Evolutionary conservation across 2,113 vertebrate genomes (phyloP).

Genomic region (Coregonus clupeaformis): DNA sequence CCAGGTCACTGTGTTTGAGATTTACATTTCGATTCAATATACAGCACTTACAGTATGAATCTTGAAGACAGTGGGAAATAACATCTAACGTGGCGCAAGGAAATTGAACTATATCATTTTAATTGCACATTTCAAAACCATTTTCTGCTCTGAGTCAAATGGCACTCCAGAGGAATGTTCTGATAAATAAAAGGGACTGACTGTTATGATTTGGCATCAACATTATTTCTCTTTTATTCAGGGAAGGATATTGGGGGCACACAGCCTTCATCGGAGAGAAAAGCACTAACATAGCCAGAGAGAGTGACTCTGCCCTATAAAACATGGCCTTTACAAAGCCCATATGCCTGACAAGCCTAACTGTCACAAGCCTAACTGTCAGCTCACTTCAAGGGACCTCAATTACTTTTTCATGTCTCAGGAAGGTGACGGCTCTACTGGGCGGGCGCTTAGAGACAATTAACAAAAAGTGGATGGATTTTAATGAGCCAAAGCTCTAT

Average conservation of each 20-base stretch:
- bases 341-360: background rate
- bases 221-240: slow-evolving; percentile 12
- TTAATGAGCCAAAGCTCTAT: slow-evolving; percentile 13
- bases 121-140: slow-evolving; percentile 26
- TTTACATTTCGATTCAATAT: slow-evolving; percentile 24
- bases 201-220: slow-evolving; percentile 6
- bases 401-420: slow-evolving; percentile 1
- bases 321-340: background rate
- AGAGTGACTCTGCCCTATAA: no score
- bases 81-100: background rate
- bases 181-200: slow-evolving; percentile 28
- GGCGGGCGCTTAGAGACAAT: slow-evolving; percentile 19
- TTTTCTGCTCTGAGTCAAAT: slow-evolving; percentile 2
- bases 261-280: background rate
- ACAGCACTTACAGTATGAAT: slow-evolving; percentile 18
- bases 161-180: slow-evolving; percentile 22
- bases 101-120: slow-evolving; percentile 34
- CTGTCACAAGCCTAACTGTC: background rate
- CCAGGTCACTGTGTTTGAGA: slow-evolving; percentile 22
- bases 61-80: slow-evolving; percentile 20
- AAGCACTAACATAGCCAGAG: no score
- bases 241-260: background rate
- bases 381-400: background rate
- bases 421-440: slow-evolving; percentile 6
- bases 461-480: slow-evolving; percentile 14